Percentiles rank a stretch among this genome's conserved stretches.
phyloP scores from a whole-genome alignment of 1,140 invertebrate species.

The Lysiphlebus fabarum region DNA sequence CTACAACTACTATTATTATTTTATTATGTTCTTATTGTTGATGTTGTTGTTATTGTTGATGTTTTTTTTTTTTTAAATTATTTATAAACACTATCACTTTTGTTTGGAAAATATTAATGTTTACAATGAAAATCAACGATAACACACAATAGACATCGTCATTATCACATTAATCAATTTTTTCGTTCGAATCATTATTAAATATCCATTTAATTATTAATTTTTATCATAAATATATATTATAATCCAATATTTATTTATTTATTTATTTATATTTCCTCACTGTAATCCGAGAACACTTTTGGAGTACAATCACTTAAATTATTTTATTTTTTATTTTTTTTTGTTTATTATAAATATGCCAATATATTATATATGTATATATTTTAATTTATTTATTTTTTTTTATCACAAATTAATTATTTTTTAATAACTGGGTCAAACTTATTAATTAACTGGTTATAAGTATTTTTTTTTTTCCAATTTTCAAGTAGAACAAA shows the following conservation, averaged over 20 bases:
- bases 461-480: neutral
- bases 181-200: constrained; percentile 26
- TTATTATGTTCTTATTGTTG: neutral
- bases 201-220: constrained; percentile 5
- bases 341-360: constrained; percentile 3
- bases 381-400: no score
- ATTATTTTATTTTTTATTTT: constrained; percentile 9
- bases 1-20: neutral
- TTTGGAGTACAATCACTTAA: constrained; percentile 5
- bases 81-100: constrained; percentile 1
- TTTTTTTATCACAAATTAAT: no score
- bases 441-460: neutral
- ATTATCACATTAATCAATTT: constrained; percentile 17
- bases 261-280: constrained; percentile 18
- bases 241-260: constrained; percentile 1
- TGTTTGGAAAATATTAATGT: neutral
- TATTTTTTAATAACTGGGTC: no score
- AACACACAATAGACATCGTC: constrained; percentile 22
- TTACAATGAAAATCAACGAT: constrained; percentile 18
- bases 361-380: no score
- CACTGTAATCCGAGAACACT: constrained; percentile 30
- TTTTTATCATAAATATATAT: constrained; percentile 4
- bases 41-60: neutral
- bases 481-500: neutral
- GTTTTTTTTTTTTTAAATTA: neutral